These are phyloP conservation scores for Verasper variegatus DNA, from an alignment of 2,113 vertebrate genomes.

Conservation along the genomic window DNA sequence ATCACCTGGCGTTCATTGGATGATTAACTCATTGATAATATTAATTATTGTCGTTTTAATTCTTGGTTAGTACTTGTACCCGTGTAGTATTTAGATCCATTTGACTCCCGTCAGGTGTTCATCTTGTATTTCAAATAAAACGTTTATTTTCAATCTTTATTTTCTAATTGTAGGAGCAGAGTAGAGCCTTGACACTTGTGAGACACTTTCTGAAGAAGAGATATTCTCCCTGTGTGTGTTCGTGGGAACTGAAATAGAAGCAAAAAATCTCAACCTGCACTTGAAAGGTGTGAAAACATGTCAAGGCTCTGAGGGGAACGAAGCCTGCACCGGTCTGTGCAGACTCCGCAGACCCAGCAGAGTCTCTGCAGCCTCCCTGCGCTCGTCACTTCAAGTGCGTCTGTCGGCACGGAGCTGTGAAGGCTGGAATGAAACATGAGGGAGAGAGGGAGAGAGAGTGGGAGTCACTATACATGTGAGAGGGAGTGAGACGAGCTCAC, in stretches of 20 bases:
- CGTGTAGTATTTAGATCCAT: no score
- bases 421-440: conserved; percentile 2
- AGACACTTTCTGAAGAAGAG: not conserved
- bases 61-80: not conserved
- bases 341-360: no score
- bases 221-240: not conserved
- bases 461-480: conserved; percentile 11
- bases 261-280: no score
- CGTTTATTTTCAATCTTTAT: not conserved
- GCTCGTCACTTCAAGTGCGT: conserved; percentile 6
- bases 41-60: not conserved
- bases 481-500: conserved; percentile 20
- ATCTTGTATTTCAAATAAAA: no score
- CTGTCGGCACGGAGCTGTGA: conserved; percentile 33
- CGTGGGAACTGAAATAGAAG: no score
- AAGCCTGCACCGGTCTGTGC: conserved; percentile 8
- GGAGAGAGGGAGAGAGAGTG: not conserved
- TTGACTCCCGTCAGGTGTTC: no score
- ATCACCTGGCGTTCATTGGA: not conserved
- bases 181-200: not conserved
- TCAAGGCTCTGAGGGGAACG: not conserved
- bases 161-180: not conserved
- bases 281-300: conserved; percentile 16
- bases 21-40: not conserved
- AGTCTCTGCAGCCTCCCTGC: not conserved